Evolutionary conservation across 2,888 invertebrate genomes (phyloP).

Genomic region (Cyclophora punctaria): DNA sequence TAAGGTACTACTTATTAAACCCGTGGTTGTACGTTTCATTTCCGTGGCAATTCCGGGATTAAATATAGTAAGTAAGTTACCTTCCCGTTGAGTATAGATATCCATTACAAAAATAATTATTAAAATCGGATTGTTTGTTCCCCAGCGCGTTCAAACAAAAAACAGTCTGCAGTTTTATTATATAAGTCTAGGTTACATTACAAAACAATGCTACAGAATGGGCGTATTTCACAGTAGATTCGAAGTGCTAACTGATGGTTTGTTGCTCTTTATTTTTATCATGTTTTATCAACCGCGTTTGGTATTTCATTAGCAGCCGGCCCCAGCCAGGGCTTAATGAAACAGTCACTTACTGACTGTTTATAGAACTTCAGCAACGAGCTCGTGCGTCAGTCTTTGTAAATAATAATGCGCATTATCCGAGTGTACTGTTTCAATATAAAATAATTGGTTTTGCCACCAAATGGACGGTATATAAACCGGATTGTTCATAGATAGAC

Average conservation of each 20-base stretch:
- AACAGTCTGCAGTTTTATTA: no score
- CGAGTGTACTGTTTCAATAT: slow-evolving; percentile 48
- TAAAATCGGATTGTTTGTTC: no score
- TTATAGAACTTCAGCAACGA: slow-evolving; percentile 33
- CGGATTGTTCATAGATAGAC: slow-evolving; percentile 6
- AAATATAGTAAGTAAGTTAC: no score
- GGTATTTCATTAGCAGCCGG: slow-evolving; percentile 43
- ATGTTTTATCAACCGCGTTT: slow-evolving; percentile 35
- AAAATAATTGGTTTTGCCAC: slow-evolving; percentile 48
- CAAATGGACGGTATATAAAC: slow-evolving; percentile 46
- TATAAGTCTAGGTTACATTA: neutral
- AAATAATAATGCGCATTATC: slow-evolving; percentile 47
- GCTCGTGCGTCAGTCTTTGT: slow-evolving; percentile 49
- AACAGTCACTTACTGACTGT: slow-evolving; percentile 40
- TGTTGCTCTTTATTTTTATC: slow-evolving; percentile 47
- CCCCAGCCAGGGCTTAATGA: slow-evolving; percentile 42
- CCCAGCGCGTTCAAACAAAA: no score
- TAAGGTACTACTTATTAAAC: no score
- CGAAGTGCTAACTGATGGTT: slow-evolving; percentile 32
- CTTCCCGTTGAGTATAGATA: no score
- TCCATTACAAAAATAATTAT: no score
- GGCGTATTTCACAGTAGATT: slow-evolving; percentile 23
- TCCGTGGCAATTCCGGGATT: no score
- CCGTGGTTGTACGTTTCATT: no score
- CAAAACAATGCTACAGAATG: slow-evolving; percentile 20